Evolutionary conservation across 2,113 vertebrate genomes (phyloP).

Genomic region (Hypanus sabinus): DNA sequence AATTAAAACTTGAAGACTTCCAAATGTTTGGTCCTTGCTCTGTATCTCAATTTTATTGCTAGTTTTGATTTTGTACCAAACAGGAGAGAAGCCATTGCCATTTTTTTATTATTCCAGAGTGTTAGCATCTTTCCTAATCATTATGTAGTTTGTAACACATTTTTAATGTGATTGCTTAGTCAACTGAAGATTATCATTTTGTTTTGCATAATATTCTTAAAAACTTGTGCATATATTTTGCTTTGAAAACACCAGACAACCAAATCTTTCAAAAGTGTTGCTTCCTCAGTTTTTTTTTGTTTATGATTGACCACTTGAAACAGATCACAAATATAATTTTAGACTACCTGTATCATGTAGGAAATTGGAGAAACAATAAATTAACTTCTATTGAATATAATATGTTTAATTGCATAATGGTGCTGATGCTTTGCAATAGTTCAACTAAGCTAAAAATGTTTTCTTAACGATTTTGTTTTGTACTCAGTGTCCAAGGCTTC

Average conservation of each 20-base stretch:
- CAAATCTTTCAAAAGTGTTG: too few species aligned
- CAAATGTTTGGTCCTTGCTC: conserved; percentile 17
- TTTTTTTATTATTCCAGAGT: conserved; percentile 7
- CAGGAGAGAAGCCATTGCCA: conserved; percentile 18
- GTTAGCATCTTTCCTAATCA: neutral
- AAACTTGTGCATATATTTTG: neutral
- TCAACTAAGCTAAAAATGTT: too few species aligned
- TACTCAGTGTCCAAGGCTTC: too few species aligned
- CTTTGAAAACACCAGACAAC: neutral
- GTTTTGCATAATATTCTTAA: neutral
- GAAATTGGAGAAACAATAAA: too few species aligned
- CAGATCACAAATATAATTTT: too few species aligned
- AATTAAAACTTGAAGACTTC: conserved; percentile 7
- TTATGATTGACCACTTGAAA: too few species aligned
- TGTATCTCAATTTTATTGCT: conserved; percentile 17
- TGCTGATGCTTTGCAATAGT: too few species aligned
- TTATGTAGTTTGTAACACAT: neutral
- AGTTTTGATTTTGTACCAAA: conserved; percentile 18
- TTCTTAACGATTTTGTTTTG: too few species aligned
- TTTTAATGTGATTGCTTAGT: neutral
- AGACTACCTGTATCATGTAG: too few species aligned
- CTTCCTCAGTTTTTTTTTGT: too few species aligned
- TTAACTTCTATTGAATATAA: too few species aligned
- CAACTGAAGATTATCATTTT: neutral
- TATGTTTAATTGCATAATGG: too few species aligned